Base-by-base conservation (phyloP, 1,140 invertebrate genomes). In the Drosophila bocki region DNA sequence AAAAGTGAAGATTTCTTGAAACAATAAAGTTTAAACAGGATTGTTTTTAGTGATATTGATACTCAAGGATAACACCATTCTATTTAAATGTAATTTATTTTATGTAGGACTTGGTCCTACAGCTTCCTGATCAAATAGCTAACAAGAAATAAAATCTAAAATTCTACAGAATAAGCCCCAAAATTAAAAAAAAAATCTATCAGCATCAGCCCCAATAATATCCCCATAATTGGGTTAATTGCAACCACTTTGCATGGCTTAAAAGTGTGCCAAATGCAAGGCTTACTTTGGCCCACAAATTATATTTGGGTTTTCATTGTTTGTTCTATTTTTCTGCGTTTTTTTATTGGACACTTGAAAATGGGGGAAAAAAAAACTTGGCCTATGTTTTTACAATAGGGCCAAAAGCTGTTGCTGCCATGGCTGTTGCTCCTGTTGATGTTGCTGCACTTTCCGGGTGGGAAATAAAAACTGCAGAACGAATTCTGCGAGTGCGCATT, bases 401-500 rank as follows among this genome's bases (percentile, higher is more conserved):
- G 35, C 63, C 33, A 29, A 77, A 76, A 77, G 61, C 51, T 62
- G 65, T 77, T 67, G 54, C 75, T 60, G 70, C 41, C 35, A 32
- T 44, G 35, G 44, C n/a, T 45, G 54, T 59, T 59, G 61, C 61
- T 67, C 35, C 64, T 54, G 59, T 54, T 54, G 51, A 53, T 57
- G 50, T 53, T 33, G 17, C 48, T 72, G 75, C 74, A 78, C 42
- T 70, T 62, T 42, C 17, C 22, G 53, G 68, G 62, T 59, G 32
- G 37, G 60, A 64, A 59, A 22, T 22, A 22, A 74, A 70, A 78
- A 78, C 44, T 78, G 57, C 75, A 78, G 39, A 37, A 12, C n/a
- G 15, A 33, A 58, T 56, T 48, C 42, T 78, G 75, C 63, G 75
- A 78, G 50, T 78, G 75, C 75, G 76, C 76, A 71, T 35, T 41